These are phyloP conservation scores for Tenebrio molitor DNA, from an alignment of 1,140 invertebrate genomes.

Conservation along the genomic window DNA sequence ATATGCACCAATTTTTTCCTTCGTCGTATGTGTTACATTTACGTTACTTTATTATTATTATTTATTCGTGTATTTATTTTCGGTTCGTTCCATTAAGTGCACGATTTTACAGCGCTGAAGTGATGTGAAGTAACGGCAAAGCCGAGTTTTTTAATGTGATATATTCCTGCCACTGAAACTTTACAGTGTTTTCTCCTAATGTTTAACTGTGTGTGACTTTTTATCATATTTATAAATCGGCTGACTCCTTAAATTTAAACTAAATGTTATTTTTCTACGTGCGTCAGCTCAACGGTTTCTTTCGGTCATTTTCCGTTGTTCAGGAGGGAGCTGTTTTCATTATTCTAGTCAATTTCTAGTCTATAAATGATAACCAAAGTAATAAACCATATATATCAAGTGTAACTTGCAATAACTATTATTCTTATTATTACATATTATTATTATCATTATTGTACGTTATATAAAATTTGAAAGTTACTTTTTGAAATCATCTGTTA, in stretches of 20 bases:
- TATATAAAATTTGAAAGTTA: constrained; percentile 44
- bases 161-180: constrained; percentile 54
- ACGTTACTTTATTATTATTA: not conserved
- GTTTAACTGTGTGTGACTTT: constrained; percentile 41
- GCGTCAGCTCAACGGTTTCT: not conserved
- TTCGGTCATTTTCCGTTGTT: not conserved
- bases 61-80: constrained; percentile 10
- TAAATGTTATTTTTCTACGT: constrained; percentile 31
- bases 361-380: constrained; percentile 47
- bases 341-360: constrained; percentile 55
- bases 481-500: constrained; percentile 39
- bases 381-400: constrained; percentile 56
- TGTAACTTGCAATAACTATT: constrained; percentile 55
- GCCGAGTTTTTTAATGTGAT: constrained; percentile 55
- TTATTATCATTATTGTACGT: not conserved
- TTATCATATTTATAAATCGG: constrained; percentile 49
- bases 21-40: constrained; percentile 12
- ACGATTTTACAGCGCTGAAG: constrained; percentile 43
- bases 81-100: not conserved
- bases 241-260: constrained; percentile 56
- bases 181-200: constrained; percentile 51
- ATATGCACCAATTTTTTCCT: constrained; percentile 47
- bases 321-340: constrained; percentile 23
- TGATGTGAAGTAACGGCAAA: constrained; percentile 50
- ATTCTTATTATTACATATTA: constrained; percentile 30